Conservation (phyloP, 2,113 vertebrate species). For the Oryctolagus cuniculus region DNA sequence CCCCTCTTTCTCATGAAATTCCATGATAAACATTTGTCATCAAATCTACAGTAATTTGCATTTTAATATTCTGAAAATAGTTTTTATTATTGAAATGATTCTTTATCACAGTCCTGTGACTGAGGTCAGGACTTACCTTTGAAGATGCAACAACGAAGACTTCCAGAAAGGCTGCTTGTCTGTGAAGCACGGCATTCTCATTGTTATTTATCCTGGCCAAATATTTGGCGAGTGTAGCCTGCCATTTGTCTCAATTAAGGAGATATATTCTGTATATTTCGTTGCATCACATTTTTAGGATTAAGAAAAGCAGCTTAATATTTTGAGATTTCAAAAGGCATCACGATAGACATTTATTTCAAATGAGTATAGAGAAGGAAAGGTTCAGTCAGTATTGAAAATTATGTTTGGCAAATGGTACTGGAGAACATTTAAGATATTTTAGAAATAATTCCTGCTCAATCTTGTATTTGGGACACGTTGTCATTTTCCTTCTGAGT, state of each 20-base stretch:
- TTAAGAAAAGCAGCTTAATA: not conserved
- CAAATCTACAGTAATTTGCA: slow-evolving; percentile 25
- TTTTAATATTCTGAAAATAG: not conserved
- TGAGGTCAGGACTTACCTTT: slow-evolving; percentile 23
- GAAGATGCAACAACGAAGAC: not conserved
- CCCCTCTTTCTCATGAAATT: not conserved
- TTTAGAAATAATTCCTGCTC: slow-evolving; percentile 71
- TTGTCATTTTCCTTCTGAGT: slow-evolving; percentile 68
- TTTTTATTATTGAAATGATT: slow-evolving; percentile 19
- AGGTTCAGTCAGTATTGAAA: slow-evolving; percentile 55
- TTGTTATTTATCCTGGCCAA: not conserved
- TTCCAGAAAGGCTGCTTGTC: not conserved
- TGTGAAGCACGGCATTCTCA: not conserved
- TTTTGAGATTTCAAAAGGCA: slow-evolving; percentile 53
- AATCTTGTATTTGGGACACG: slow-evolving; percentile 71
- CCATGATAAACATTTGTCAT: not conserved
- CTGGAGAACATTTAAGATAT: slow-evolving; percentile 71
- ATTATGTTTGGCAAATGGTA: slow-evolving; percentile 72
- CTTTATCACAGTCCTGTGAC: not conserved
- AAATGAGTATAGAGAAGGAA: slow-evolving; percentile 12
- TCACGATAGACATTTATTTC: slow-evolving; percentile 24
- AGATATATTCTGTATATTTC: not conserved
- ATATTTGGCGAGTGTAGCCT: not conserved
- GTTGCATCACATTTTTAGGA: slow-evolving; percentile 38
- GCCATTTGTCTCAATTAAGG: slow-evolving; percentile 25